phyloP scores from a whole-genome alignment of 2,113 vertebrate species.

The Cheilinus undulatus region DNA sequence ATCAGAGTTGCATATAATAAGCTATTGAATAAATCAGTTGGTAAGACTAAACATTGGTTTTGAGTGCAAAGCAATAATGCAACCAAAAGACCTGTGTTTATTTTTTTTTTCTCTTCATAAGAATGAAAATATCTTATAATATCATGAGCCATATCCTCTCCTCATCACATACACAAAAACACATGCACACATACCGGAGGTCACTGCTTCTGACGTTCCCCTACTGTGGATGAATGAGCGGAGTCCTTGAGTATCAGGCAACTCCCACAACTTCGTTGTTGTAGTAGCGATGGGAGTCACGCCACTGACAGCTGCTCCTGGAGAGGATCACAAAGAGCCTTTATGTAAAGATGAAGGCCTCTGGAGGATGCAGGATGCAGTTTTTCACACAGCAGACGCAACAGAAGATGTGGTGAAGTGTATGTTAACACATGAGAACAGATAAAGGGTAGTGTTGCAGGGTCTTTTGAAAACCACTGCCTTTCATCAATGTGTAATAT shows the following conservation, averaged over 20 bases:
- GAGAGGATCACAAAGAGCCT: conserved; percentile 49
- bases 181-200: not conserved
- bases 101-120: not conserved
- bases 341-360: conserved; percentile 27
- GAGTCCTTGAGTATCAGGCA: conserved; percentile 63
- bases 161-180: not conserved
- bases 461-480: not conserved
- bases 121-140: not conserved
- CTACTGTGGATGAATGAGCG: conserved; percentile 3
- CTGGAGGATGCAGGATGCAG: conserved; percentile 26
- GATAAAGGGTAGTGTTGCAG: not conserved
- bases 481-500: conserved; percentile 4
- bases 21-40: too few relatives aligned
- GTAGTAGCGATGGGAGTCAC: conserved; percentile 30
- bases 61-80: too few relatives aligned
- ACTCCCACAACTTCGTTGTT: conserved; percentile 50
- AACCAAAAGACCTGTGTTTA: not conserved
- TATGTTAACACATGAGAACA: conserved; percentile 18
- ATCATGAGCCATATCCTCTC: not conserved
- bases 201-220: not conserved
- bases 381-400: conserved; percentile 20
- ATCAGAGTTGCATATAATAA: too few relatives aligned
- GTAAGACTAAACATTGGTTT: too few relatives aligned
- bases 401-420: not conserved
- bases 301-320: conserved; percentile 47